Evolutionary conservation across 2,113 vertebrate species (phyloP).

Genomic region (Strix uralensis): DNA sequence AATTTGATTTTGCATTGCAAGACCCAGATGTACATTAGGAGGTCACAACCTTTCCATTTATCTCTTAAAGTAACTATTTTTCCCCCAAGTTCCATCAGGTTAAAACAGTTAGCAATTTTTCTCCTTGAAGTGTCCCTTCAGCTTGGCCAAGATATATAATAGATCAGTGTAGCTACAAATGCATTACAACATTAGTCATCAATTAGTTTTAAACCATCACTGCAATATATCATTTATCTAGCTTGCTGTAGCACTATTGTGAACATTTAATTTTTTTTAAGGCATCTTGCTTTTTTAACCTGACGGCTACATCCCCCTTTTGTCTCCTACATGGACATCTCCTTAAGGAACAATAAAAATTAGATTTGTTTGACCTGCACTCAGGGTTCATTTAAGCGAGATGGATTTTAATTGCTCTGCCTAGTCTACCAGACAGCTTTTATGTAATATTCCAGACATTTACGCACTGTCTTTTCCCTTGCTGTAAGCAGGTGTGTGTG

Average conservation of each 20-base stretch:
- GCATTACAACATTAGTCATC: constrained; percentile 83
- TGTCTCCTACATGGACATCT: constrained; percentile 73
- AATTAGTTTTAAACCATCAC: constrained; percentile 79
- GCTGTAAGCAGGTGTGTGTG: constrained; percentile 66
- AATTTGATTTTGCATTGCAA: constrained; percentile 77
- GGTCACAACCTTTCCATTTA: constrained; percentile 71
- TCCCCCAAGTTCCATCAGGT: constrained; percentile 74
- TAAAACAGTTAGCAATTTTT: constrained; percentile 83
- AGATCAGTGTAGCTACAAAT: constrained; percentile 80
- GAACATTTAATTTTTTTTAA: constrained; percentile 81
- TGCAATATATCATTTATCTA: constrained; percentile 80
- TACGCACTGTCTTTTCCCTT: constrained; percentile 70
- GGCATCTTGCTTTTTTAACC: constrained; percentile 74
- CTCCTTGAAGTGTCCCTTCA: constrained; percentile 79
- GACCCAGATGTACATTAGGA: constrained; percentile 75
- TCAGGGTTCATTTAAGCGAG: constrained; percentile 74
- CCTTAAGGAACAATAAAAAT: constrained; percentile 83
- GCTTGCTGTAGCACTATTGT: constrained; percentile 71
- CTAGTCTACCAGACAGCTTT: constrained; percentile 77
- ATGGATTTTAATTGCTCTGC: constrained; percentile 81
- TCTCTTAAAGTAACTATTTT: constrained; percentile 78
- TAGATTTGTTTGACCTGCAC: constrained; percentile 79
- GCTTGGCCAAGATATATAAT: constrained; percentile 74
- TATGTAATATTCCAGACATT: constrained; percentile 80
- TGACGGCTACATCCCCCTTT: constrained; percentile 69